phyloP scores from a whole-genome alignment of 1,140 invertebrate species.

The Bombus ignitus region DNA sequence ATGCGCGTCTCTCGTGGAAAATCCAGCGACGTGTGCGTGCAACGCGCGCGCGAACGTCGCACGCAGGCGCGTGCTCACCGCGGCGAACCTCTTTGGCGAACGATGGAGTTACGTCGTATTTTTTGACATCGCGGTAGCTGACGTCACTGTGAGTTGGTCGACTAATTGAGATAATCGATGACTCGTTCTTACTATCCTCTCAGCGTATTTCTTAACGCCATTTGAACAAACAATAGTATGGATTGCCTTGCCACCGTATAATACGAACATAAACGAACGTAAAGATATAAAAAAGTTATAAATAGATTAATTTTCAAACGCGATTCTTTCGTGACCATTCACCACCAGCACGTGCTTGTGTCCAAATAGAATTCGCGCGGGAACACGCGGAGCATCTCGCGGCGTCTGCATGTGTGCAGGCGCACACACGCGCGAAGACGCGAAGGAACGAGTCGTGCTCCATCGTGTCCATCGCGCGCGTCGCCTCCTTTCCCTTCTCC shows the following conservation, averaged over 20 bases:
- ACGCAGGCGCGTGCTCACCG: background rate
- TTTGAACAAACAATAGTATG: background rate
- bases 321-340: background rate
- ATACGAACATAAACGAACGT: background rate
- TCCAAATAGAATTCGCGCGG: slow-evolving; percentile 21
- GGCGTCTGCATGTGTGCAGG: background rate
- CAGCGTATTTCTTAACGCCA: background rate
- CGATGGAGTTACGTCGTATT: background rate
- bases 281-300: no score
- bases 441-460: slow-evolving; percentile 17
- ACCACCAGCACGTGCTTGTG: background rate
- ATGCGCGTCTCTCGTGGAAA: slow-evolving; percentile 22
- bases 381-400: background rate
- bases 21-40: slow-evolving; percentile 24
- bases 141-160: background rate
- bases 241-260: background rate
- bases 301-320: background rate
- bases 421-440: background rate
- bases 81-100: background rate
- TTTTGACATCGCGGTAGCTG: background rate
- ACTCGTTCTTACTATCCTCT: background rate
- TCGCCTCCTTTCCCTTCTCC: slow-evolving; percentile 36
- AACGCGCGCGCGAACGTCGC: background rate
- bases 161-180: background rate
- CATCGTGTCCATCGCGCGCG: slow-evolving; percentile 49